Evolutionary conservation across 2,888 invertebrate species (phyloP), one percentile per base, ranked within the genome.

Genomic region (Horisme vitalbata): DNA sequence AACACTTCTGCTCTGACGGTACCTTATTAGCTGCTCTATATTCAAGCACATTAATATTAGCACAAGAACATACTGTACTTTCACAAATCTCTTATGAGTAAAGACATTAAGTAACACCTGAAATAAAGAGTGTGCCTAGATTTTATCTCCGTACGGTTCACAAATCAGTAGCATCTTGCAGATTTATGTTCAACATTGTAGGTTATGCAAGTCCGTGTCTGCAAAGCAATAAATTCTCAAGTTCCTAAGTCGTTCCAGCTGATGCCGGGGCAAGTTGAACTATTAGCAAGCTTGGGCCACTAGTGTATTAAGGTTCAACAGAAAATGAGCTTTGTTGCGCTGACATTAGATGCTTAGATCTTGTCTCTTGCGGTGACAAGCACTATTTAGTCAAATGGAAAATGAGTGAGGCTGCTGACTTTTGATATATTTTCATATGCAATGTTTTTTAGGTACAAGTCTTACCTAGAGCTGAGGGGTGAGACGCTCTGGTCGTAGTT

Each of bases 401-500:
- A 21, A 21, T 21, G 3, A 21, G 8, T n/a, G n/a, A n/a, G n/a
- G n/a, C n/a, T n/a, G n/a, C n/a, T n/a, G n/a, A n/a, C n/a, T n/a
- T n/a, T n/a, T n/a, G n/a, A n/a, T n/a, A n/a, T n/a, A n/a, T n/a
- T n/a, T n/a, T n/a, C n/a, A 6, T 5, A 18, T 1, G 2, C 18
- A 2, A 18, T 6, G 18, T 18, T 5, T 5, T 2, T 4, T 2
- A 18, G 18, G 11, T 26, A 3, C 5, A 9, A 7, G 12, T 26
- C 85, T 91, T 88, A 96, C 97, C 97, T 94, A 54, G 96, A 95
- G 76, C 96, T 95, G 65, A 95, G 94, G 20, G 97, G 96, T 36
- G 97, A 97, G 21, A 96, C 96, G 63, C 95, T 95, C 75, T 95
- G 95, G 65, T 93, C 92, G 76, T 97, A 96, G 60, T 95, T 95